Percentiles rank a stretch among this genome's conserved stretches.
Conservation (phyloP, 2,888 invertebrate genomes). For the Ochropacha duplaris region DNA sequence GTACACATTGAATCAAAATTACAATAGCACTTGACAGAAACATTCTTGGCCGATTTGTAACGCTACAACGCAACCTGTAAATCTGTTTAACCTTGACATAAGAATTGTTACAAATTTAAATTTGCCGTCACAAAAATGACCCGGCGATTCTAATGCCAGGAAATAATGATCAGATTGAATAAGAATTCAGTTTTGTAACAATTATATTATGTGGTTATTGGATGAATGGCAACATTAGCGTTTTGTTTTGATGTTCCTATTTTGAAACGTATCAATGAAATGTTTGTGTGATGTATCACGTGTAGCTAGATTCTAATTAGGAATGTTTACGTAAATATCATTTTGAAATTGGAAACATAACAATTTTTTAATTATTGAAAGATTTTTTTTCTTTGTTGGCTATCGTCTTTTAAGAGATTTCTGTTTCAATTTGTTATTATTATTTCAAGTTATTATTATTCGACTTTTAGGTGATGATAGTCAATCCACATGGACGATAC, state of each 20-base stretch:
- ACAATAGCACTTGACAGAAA: background rate
- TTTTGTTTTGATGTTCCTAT: background rate
- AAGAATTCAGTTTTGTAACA: background rate
- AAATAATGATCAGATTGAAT: background rate
- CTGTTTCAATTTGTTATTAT: too few relatives aligned
- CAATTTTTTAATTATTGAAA: too few relatives aligned
- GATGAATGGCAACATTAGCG: background rate
- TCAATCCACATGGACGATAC: too few relatives aligned
- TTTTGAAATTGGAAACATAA: background rate
- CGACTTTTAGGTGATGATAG: too few relatives aligned
- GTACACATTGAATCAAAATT: background rate
- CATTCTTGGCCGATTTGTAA: background rate
- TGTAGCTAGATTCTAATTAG: background rate
- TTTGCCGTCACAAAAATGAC: background rate
- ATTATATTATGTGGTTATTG: background rate
- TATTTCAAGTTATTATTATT: too few relatives aligned
- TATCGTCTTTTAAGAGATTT: too few relatives aligned
- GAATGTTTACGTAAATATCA: background rate
- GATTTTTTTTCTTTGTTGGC: too few relatives aligned
- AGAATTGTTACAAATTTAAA: background rate
- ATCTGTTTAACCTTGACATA: background rate
- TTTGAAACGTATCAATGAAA: background rate
- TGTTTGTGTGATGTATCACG: background rate
- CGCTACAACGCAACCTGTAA: background rate
- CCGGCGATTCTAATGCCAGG: background rate